A percentile compares a stretch with the other conserved stretches of the same genome.
Conservation (phyloP, 2,113 vertebrate species). For the Hepsetus odoe region DNA sequence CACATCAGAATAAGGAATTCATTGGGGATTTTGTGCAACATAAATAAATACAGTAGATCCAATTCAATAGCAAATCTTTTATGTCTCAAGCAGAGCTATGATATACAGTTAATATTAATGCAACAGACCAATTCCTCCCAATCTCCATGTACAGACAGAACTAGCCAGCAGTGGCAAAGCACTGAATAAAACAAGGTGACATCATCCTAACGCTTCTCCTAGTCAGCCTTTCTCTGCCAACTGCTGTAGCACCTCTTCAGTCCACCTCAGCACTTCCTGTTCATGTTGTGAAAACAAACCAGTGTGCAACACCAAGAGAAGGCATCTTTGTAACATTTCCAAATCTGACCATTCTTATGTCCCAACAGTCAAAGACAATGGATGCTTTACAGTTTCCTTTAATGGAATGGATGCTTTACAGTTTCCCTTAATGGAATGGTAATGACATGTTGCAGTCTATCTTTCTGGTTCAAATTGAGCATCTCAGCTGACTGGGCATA, state of each 20-base stretch:
- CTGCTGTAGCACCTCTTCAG: conserved; percentile 33
- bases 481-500: neutral
- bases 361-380: neutral
- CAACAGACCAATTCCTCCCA: neutral
- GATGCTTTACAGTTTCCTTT: conserved; percentile 7
- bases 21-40: neutral
- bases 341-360: conserved; percentile 19
- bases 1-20: neutral
- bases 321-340: neutral
- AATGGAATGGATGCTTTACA: conserved; percentile 2
- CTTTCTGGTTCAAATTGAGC: conserved; percentile 12
- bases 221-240: conserved; percentile 29
- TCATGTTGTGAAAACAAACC: conserved; percentile 33
- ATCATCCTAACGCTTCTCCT: conserved; percentile 39
- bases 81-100: too few relatives aligned
- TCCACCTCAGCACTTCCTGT: conserved; percentile 45
- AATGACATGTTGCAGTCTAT: conserved; percentile 14
- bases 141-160: neutral
- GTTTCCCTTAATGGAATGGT: conserved; percentile 20
- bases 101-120: too few relatives aligned
- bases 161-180: conserved; percentile 17
- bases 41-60: neutral
- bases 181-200: conserved; percentile 39
- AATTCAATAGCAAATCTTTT: too few relatives aligned
- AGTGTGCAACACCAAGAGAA: conserved; percentile 28